phyloP scores from a whole-genome alignment of 2,113 vertebrate genomes.

The Leucosticte australis region DNA sequence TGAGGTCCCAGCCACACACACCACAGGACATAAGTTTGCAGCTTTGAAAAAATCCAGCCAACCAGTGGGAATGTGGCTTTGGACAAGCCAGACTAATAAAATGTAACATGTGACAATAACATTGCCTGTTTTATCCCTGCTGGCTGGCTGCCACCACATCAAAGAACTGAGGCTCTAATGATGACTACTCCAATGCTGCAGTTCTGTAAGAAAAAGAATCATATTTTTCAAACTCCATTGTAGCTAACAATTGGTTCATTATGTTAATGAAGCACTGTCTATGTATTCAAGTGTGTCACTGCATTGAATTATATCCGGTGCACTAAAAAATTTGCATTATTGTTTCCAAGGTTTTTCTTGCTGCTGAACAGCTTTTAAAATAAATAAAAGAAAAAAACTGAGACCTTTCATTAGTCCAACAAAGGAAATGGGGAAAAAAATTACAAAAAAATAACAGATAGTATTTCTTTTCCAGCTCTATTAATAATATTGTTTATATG shows the following conservation, averaged over 20 bases:
- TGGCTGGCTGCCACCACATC: neutral
- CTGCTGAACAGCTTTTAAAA: neutral
- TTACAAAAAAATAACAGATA: neutral
- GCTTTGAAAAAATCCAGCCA: neutral
- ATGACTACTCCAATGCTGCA: neutral
- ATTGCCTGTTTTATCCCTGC: neutral
- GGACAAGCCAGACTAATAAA: neutral
- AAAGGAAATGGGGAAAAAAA: neutral
- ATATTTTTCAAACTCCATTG: neutral
- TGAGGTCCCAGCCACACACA: neutral
- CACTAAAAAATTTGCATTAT: neutral
- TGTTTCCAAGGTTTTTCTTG: neutral
- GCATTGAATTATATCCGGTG: neutral
- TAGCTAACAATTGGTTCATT: neutral
- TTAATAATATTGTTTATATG: neutral
- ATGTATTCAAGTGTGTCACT: neutral
- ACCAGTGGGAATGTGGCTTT: neutral
- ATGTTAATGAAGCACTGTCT: neutral
- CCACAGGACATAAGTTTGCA: neutral
- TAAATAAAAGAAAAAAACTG: neutral
- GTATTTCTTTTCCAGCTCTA: neutral
- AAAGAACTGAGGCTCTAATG: neutral
- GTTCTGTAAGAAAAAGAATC: neutral
- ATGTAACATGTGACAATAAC: neutral
- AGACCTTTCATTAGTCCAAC: neutral